Evolutionary conservation across 2,888 invertebrate species (phyloP), one percentile per base, ranked within the genome.

Genomic region (Drosophila paranaensis): DNA sequence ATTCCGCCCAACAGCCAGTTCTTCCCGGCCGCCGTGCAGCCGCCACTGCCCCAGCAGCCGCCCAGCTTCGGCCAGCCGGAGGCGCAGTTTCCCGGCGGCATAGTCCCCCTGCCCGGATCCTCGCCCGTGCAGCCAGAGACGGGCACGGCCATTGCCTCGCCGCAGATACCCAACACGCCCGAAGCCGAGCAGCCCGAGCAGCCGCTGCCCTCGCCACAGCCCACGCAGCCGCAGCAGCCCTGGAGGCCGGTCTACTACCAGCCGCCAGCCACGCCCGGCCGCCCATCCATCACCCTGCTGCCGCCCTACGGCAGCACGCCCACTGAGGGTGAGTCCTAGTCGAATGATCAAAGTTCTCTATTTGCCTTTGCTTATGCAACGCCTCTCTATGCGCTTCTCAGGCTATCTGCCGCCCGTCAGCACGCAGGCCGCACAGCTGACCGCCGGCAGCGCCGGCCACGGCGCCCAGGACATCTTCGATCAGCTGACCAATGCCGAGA

Each of bases 121-220:
- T 51, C 74, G 45, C 71, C 81, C 16, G 85, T 80, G 1, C 78
- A 62, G 10, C 81, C 90, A 0, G 89, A 91, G 25, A 71, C 80
- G 4, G 92, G 92, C 48, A 91, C 90, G 10, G 91, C 90, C 1
- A 91, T 90, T 53, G 92, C 91, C 10, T 73, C 91, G 1, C 92
- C 92, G 10, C 92, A 92, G 69, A 92, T 92, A 65, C 91, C 91
- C 30, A 58, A 65, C 16, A 42, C 67, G 1, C 81, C 77, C 11
- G 82, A 86, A 37, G 81, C 88, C 0, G 84, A 83, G 72, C 86
- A 79, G 60, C 68, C 67, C 10, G 67, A 50, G 25, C 56, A 64
- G 54, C 86, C 48, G 71, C 88, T 79, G 16, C 74, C 81, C 37
- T 69, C 16, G 63, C 87, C 35, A 6, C 74, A 39, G 43, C 74